A percentile compares a stretch with the other conserved stretches of the same genome.
These are phyloP conservation scores for Timema cristinae DNA, from an alignment of 2,888 invertebrate species.

Conservation along the genomic window DNA sequence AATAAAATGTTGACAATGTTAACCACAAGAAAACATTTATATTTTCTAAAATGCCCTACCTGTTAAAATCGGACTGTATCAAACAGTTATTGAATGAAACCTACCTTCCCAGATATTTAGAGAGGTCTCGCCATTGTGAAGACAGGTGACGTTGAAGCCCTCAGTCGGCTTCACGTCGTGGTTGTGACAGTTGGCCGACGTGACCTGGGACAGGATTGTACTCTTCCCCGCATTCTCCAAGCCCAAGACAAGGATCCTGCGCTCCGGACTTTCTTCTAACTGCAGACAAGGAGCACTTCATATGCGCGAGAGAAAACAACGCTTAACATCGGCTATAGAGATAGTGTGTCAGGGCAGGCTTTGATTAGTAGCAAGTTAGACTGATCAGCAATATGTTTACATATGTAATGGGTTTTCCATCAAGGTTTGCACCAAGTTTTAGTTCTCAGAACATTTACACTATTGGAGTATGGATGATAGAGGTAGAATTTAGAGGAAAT, in stretches of 20 bases:
- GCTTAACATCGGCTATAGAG: no score
- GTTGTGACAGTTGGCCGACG: slow-evolving; percentile 36
- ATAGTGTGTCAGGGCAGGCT: no score
- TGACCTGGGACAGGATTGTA: slow-evolving; percentile 43
- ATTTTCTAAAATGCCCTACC: neutral
- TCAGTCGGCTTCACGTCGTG: slow-evolving; percentile 39
- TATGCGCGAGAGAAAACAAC: neutral
- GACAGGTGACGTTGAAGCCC: slow-evolving; percentile 42
- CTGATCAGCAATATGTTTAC: no score
- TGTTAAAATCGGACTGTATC: neutral
- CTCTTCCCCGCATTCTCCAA: slow-evolving; percentile 45
- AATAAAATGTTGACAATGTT: neutral
- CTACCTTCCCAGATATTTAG: slow-evolving; percentile 45
- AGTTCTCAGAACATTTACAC: no score
- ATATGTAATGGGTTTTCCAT: no score
- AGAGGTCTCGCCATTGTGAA: slow-evolving; percentile 39
- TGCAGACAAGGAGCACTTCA: slow-evolving; percentile 21
- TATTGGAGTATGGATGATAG: no score
- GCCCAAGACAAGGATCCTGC: slow-evolving; percentile 43
- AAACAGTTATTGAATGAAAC: slow-evolving; percentile 23
- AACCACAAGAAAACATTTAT: no score
- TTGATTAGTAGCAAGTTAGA: no score
- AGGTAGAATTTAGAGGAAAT: no score
- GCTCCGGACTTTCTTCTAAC: slow-evolving; percentile 44
- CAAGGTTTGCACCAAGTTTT: no score